Base-by-base conservation (phyloP, 2,113 vertebrate species). In the Anseranas semipalmata region DNA sequence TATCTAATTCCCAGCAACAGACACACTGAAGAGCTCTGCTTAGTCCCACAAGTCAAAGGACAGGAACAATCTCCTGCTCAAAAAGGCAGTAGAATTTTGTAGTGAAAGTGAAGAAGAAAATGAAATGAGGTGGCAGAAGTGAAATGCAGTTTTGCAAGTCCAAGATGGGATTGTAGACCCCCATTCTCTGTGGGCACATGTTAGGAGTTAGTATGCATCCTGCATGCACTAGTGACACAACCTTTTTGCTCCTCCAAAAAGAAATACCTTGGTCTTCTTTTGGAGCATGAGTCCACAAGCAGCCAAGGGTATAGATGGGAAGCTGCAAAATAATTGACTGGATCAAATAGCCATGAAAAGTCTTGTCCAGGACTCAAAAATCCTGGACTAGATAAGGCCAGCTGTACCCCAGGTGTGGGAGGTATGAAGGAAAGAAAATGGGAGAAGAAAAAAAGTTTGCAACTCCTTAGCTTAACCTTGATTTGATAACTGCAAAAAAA, bases 101-200 rank as follows among this genome's bases (percentile, higher is more conserved):
- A 30, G 62, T 15, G 17, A 32, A 72, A 93, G 30, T 6, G 8
- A 52, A 39, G 28, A 74, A 82, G 17, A 73, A 66, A 56, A 82
- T 55, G 12, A 78, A 87, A 85, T 12, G 7, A 78, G 87, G 56
- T 24, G 10, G n/a, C 28, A 86, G 48, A 63, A 72, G 52, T 11
- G 43, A n/a, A 65, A 35, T 7, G 65, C 39, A 52, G 15, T 43
- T 93, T 75, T 83, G 10, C 35, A 52, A 73, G 48, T 28, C 18
- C 6, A 13, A 50, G 41, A 15, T 10, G 24, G 67, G 39, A 53
- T 9, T 21, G 20, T 12, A 48, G 59, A 60, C 4, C 19, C 11
- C 30, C 1, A 50, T 43, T 77, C 18, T 21, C 43, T 19, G 14
- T 1, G 0, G 3, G 32, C 2, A 7, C n/a, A n/a, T 27, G 6